Evolutionary conservation across 2,888 invertebrate species (phyloP), one percentile per base, ranked within the genome.

Genomic region (Spodoptera exigua): DNA sequence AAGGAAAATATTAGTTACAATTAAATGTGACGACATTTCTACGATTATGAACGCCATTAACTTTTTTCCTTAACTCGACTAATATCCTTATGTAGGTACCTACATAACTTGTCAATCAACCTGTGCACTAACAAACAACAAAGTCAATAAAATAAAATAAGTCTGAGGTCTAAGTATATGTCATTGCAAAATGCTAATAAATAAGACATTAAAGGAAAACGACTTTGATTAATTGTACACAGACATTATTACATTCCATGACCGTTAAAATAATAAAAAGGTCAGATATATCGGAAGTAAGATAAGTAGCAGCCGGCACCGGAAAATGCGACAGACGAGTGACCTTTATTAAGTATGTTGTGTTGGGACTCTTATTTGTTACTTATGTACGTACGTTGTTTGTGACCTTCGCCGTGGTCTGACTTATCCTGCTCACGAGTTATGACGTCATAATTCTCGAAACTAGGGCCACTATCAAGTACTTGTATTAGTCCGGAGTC

Each of bases 281-380:
- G 78, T 72, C 72, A 76, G 35, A 56, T 69, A 55, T 27, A 68
- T 76, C 65, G 78, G 77, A 77, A 77, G 56, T 43, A 34, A 60
- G 40, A 41, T 61, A 61, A 47, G 37, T 56, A 13, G 48, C 14
- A 37, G 61, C 66, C 17, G 49, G 66, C 57, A 62, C 76, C 74
- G 78, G 78, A 78, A 78, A 66, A 48, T 17, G 17, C 27, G 52
- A 40, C 61, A 52, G 46, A 39, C 57, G 51, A 13, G 16, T 64
- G 76, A 53, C 73, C 76, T 76, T 71, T 67, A 41, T n/a, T 32
- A 39, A 49, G 35, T 53, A 54, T 12, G 39, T 55, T 21, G 39
- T 44, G 21, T 56, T 62, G 16, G 43, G 32, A 67, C 48, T 39
- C 49, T 27, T 16, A 39, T 54, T 39, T 39, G 11, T 45, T 36